Base-by-base conservation (phyloP, 2,113 vertebrate species). In the Lophochroa leadbeateri region DNA sequence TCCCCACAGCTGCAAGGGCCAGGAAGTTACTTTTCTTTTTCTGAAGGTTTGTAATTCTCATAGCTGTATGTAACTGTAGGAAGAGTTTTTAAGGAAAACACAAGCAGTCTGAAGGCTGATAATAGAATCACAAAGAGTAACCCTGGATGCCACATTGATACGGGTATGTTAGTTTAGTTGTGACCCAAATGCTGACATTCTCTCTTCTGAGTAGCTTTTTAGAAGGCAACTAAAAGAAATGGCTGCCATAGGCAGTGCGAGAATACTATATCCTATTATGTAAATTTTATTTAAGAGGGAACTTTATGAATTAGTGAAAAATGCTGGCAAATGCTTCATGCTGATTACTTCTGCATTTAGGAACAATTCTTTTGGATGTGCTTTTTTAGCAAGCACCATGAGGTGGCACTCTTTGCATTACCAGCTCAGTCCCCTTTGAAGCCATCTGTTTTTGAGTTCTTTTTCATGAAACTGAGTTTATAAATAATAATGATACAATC, bases 351-450 rank as follows among this genome's bases (percentile, higher is more conserved):
- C 7, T 67, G 13, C 17, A 33, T 84, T 33, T 43, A 37, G 65
- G 39, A 65, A 6, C 3, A 31, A 2, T 50, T 82, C 7, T 65
- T 85, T 25, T 82, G 52, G 8, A 15, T 72, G 3, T 37, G 78
- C 35, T 65, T 72, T 91, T 86, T 85, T 49, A 75, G 27, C 33
- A 47, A 83, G 25, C 11, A 27, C 91, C 92, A 84, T 55, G 69
- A 94, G 96, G 65, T 97, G 96, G 95, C 95, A 69, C 65, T 53
- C 58, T 96, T 50, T 77, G 53, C 96, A 37, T 90, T 94, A 29
- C 49, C 9, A 65, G 80, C 25, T 68, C 20, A 7, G 13, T 52
- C 15, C 25, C 20, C 19, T 1, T 1, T 10, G 50, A 84, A 55
- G 57, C 83, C 65, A 37, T 94, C 89, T 91, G 86, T 0, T 67